Percentiles rank a stretch among this genome's conserved stretches.
phyloP scores from a whole-genome alignment of 2,113 vertebrate genomes.

The Labrus mixtus region DNA sequence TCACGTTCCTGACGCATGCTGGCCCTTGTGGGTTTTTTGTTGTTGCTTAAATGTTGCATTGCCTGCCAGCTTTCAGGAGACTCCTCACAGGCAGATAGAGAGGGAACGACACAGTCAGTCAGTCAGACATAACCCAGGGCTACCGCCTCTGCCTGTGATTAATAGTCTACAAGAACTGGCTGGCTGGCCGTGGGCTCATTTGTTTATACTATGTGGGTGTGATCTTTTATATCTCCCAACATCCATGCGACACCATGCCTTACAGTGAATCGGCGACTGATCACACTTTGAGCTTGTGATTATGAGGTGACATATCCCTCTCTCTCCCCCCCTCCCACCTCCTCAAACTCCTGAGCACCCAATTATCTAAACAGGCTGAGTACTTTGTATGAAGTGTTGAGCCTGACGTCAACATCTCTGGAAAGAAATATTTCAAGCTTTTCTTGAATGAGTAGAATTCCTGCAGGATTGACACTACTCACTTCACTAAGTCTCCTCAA shows the following conservation, averaged over 20 bases:
- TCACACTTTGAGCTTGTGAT: constrained; percentile 40
- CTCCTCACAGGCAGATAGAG: constrained; percentile 38
- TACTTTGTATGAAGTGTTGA: background rate
- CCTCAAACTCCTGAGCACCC: constrained; percentile 5
- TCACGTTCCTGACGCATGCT: constrained; percentile 56
- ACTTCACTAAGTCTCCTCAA: constrained; percentile 23
- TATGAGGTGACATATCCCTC: constrained; percentile 48
- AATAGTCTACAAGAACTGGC: constrained; percentile 67
- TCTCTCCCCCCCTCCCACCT: constrained; percentile 25
- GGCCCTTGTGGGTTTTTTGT: constrained; percentile 68
- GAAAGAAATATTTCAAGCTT: constrained; percentile 18
- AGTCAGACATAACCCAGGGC: constrained; percentile 63
- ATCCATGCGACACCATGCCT: constrained; percentile 62
- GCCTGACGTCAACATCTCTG: constrained; percentile 1
- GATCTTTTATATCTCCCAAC: constrained; percentile 72
- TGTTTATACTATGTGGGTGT: constrained; percentile 72
- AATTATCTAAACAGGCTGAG: constrained; percentile 1
- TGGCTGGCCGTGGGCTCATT: constrained; percentile 68
- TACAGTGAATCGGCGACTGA: constrained; percentile 54
- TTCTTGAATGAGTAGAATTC: constrained; percentile 22
- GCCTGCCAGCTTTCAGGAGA: constrained; percentile 62
- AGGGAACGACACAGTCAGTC: constrained; percentile 43
- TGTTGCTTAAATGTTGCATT: constrained; percentile 58
- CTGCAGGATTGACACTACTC: constrained; percentile 14
- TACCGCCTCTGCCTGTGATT: constrained; percentile 74